Evolutionary conservation across 23 tunicate species (phyloP), one percentile per base, ranked within the genome.

Genomic region (Ciona savignyi): DNA sequence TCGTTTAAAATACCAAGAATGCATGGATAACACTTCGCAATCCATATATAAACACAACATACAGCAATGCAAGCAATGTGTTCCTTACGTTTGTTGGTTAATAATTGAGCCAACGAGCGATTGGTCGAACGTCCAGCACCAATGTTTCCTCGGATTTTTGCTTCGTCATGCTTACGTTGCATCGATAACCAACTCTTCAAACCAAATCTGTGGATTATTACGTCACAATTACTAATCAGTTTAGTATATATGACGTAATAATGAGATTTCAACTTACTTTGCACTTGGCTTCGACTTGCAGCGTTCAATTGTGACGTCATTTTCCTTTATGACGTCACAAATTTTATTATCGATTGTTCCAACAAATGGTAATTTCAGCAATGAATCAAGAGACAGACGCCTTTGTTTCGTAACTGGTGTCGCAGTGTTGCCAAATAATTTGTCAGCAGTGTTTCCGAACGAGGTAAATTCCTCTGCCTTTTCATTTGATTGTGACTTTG

Each of bases 251-350:
- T 42, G 9, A 42, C 56, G 56, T 42, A 9, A 42, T 15, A 30
- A 69, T 63, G 23, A 69, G n/a, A n/a, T n/a, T 32, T 2, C 32
- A 22, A 27, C 73, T 69, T 69, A 72, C 76, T 42, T 26, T 49
- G 49, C 29, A 11, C 4, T 51, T 33, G 76, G 61, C 25, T 51
- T 72, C 27, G 76, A 42, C 49, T 72, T 72, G 33, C 27, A 48
- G 27, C 28, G 30, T 2, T 72, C 76, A 24, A 25, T 42, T 19
- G 21, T 25, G 64, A 42, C 28, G 27, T 63, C 65, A 48, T 48
- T 51, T 33, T 72, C 76, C 48, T 21, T 24, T 22, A 72, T 42
- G 3, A 3, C 76, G 64, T 72, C 76, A 48, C 76, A 72, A 19
- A 49, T 1, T 27, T 72, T 72, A 48, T 72, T 51, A 26, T 72